These are phyloP conservation scores for Girardinus metallicus DNA, from an alignment of 2,797 vertebrate species.

Conservation along the genomic window DNA sequence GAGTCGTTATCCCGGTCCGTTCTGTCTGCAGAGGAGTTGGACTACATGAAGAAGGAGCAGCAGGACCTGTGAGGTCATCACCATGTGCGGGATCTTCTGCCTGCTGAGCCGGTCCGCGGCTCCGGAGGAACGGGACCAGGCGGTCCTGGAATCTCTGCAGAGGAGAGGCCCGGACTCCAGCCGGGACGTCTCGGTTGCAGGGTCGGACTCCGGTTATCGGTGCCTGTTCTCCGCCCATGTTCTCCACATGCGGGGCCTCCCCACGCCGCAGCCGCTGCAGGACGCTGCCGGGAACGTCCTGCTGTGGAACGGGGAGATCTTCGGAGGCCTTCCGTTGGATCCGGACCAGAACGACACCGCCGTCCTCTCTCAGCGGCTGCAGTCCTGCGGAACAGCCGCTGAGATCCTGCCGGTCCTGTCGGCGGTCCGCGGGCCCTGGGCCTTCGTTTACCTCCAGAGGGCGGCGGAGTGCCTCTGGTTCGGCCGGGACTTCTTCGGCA, in stretches of 20 bases:
- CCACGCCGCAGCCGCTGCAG: slow-evolving; percentile 89
- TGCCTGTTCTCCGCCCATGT: slow-evolving; percentile 92
- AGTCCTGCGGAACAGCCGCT: slow-evolving; percentile 69
- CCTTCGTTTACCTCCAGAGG: slow-evolving; percentile 90
- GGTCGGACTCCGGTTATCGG: slow-evolving; percentile 52
- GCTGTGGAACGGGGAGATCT: slow-evolving; percentile 96
- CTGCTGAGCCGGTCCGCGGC: slow-evolving; percentile 73
- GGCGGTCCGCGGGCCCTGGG: slow-evolving; percentile 88
- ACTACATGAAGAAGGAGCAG: slow-evolving; percentile 86
- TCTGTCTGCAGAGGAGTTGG: slow-evolving; percentile 83
- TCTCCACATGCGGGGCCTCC: slow-evolving; percentile 88
- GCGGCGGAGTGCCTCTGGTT: slow-evolving; percentile 88
- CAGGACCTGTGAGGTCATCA: slow-evolving; percentile 82
- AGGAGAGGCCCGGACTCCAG: slow-evolving; percentile 86
- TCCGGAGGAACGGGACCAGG: slow-evolving; percentile 52
- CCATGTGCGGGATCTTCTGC: slow-evolving; percentile 96
- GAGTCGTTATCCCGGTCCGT: background rate
- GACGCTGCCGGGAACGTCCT: slow-evolving; percentile 85
- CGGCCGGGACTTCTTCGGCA: slow-evolving; percentile 94
- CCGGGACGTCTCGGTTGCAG: slow-evolving; percentile 69
- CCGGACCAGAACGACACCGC: slow-evolving; percentile 86
- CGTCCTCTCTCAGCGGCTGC: slow-evolving; percentile 81
- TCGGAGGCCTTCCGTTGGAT: slow-evolving; percentile 83
- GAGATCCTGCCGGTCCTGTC: slow-evolving; percentile 85
- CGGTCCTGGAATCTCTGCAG: slow-evolving; percentile 71